Evolutionary conservation across 1,140 invertebrate genomes (phyloP), one percentile per base, ranked within the genome.

Genomic region (Neodiprion pinetum): DNA sequence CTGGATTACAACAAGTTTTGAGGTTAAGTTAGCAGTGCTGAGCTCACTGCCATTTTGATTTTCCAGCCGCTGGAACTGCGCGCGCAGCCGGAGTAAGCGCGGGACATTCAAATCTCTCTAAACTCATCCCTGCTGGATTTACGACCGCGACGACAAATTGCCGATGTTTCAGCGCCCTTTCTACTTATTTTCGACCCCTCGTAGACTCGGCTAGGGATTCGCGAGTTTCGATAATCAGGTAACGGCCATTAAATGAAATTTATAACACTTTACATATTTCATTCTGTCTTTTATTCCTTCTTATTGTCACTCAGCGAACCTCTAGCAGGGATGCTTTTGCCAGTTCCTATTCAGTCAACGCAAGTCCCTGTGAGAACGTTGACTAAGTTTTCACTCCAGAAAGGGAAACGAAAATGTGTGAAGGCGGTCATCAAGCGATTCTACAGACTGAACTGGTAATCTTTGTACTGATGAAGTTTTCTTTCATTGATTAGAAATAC

Each of bases 341-440:
- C 72, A 78, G 73, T 67, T 21, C 66, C 82, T 50, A 83, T 78
- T 21, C 74, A 77, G 48, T 9, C 23, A 70, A 74, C 71, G 47
- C 49, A 70, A 72, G 75, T 82, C 28, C 80, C 80, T 48, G 70
- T 75, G 0, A 90, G 94, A 81, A 91, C 88, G 12, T 81, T 95
- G 4, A 94, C 89, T 5, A 95, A 96, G 86, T 95, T 92, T 82
- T 94, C 94, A 21, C 79, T 91, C 2, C 84, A 83, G 28, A 93
- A 91, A 83, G 95, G 95, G 9, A 96, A 95, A 88, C 89, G 94
- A 74, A 94, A 94, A 84, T 89, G 92, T 0, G 93, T 94, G 0
- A 93, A 93, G 83, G 87, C 93, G n/a, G 95, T 95, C 12, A 10
- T 93, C 0, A 88, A 89, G 74, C 89, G 95, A 80, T 98, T 97